These are phyloP conservation scores for Malthinus flaveolus DNA, from an alignment of 2,888 invertebrate species.

Conservation along the genomic window DNA sequence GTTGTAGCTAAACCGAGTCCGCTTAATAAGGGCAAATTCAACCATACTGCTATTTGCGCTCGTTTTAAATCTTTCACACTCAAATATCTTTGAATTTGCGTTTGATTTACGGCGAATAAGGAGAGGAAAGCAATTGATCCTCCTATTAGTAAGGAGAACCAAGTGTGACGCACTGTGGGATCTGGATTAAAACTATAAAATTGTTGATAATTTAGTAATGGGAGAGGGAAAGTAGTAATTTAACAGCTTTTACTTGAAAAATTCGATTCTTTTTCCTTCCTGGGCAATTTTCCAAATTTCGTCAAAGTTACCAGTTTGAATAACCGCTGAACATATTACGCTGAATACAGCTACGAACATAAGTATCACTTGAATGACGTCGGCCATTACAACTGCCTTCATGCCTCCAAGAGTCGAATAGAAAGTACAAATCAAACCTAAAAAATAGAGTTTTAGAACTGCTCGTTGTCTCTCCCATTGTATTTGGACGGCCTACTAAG, in stretches of 20 bases:
- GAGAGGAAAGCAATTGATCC: slow-evolving; percentile 74
- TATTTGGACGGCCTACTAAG: no score
- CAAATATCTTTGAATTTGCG: slow-evolving; percentile 72
- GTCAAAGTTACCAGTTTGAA: slow-evolving; percentile 68
- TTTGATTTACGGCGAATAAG: slow-evolving; percentile 71
- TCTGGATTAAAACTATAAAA: slow-evolving; percentile 65
- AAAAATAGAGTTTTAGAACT: slow-evolving; percentile 28
- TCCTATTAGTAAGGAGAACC: slow-evolving; percentile 75
- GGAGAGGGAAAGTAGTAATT: slow-evolving; percentile 26
- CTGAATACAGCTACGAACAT: slow-evolving; percentile 83
- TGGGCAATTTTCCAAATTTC: slow-evolving; percentile 71
- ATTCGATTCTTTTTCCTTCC: slow-evolving; percentile 69
- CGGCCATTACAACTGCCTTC: slow-evolving; percentile 86
- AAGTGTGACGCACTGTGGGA: slow-evolving; percentile 75
- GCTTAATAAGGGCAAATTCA: slow-evolving; percentile 76
- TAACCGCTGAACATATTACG: slow-evolving; percentile 71
- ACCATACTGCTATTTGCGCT: slow-evolving; percentile 72
- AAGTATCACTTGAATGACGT: slow-evolving; percentile 77
- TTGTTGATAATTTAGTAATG: neutral
- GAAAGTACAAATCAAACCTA: slow-evolving; percentile 74
- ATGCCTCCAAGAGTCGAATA: slow-evolving; percentile 86
- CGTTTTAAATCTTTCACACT: slow-evolving; percentile 69
- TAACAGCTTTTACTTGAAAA: slow-evolving; percentile 60
- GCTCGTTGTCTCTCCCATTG: no score
- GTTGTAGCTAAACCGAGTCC: slow-evolving; percentile 71